phyloP scores from a whole-genome alignment of 2,797 vertebrate species.

The Chelonia mydas region DNA sequence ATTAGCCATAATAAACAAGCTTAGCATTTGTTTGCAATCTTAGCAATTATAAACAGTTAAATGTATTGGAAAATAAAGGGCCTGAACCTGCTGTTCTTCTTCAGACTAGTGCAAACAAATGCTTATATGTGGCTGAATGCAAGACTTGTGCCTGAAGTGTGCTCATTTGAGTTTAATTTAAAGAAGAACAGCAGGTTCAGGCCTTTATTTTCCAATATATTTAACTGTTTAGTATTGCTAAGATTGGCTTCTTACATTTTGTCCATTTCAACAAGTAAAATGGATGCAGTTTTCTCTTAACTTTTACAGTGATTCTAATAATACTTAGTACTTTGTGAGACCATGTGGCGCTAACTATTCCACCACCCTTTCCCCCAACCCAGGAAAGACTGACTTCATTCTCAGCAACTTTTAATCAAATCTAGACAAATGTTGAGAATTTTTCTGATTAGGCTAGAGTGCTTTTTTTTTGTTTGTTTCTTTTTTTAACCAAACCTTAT shows the following conservation, averaged over 20 bases:
- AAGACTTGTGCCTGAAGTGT: not conserved
- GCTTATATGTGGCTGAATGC: not conserved
- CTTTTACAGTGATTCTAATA: conserved; percentile 35
- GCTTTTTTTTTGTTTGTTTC: not conserved
- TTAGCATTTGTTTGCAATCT: not conserved
- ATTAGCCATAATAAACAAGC: too few relatives aligned
- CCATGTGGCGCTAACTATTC: conserved; percentile 45
- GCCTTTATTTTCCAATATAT: conserved; percentile 36
- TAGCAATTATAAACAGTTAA: conserved; percentile 52
- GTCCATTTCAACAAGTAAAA: conserved; percentile 35
- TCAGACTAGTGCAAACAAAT: conserved; percentile 26
- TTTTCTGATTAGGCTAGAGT: not conserved
- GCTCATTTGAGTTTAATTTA: conserved; percentile 4
- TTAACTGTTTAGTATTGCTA: conserved; percentile 51
- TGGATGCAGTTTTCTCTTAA: conserved; percentile 63
- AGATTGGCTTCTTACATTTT: conserved; percentile 20
- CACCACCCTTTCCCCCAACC: not conserved
- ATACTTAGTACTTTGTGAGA: conserved; percentile 17
- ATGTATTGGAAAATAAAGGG: conserved; percentile 32
- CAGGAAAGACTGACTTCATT: not conserved
- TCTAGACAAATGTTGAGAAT: not conserved
- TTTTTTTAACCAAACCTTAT: not conserved
- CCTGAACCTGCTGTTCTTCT: conserved; percentile 36
- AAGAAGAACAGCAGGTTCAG: conserved; percentile 39
- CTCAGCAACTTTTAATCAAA: not conserved